A percentile compares a stretch with the other conserved stretches of the same genome.
Evolutionary conservation across 2,113 vertebrate genomes (phyloP).

Genomic region (Pollachius pollachius): DNA sequence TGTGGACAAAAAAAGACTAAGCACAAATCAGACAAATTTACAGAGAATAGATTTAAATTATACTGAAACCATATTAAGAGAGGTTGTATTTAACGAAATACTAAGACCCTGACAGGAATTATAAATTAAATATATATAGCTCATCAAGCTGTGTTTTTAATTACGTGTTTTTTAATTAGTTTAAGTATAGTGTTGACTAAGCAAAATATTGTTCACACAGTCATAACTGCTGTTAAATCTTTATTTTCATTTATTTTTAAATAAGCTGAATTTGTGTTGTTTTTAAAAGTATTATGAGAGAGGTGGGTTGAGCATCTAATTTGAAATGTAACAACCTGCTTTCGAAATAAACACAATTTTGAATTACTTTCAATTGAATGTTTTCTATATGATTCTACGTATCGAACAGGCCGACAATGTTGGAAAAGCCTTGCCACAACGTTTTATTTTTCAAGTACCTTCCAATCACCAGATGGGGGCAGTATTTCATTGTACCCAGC

Average conservation of each 20-base stretch:
- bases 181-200: conserved; percentile 40
- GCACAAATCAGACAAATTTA: conserved; percentile 42
- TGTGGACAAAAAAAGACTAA: conserved; percentile 33
- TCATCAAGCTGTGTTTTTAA: no score
- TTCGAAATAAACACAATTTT: conserved; percentile 60
- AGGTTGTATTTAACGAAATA: conserved; percentile 17
- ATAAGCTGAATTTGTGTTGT: conserved; percentile 43
- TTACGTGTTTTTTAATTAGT: conserved; percentile 2
- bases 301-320: conserved; percentile 25
- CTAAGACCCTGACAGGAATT: no score
- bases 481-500: conserved; percentile 42
- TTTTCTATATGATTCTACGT: no score
- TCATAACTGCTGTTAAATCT: conserved; percentile 67
- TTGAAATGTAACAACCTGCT: conserved; percentile 52
- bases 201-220: conserved; percentile 44
- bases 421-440: no score
- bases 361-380: conserved; percentile 34
- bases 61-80: conserved; percentile 24
- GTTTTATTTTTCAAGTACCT: conserved; percentile 1
- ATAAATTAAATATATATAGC: no score
- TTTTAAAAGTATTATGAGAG: conserved; percentile 32
- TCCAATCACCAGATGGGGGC: conserved; percentile 47
- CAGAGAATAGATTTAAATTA: conserved; percentile 24
- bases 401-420: no score
- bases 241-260: conserved; percentile 45